These are phyloP conservation scores for Frankliniella fusca DNA, from an alignment of 2,888 invertebrate genomes.

Conservation along the genomic window DNA sequence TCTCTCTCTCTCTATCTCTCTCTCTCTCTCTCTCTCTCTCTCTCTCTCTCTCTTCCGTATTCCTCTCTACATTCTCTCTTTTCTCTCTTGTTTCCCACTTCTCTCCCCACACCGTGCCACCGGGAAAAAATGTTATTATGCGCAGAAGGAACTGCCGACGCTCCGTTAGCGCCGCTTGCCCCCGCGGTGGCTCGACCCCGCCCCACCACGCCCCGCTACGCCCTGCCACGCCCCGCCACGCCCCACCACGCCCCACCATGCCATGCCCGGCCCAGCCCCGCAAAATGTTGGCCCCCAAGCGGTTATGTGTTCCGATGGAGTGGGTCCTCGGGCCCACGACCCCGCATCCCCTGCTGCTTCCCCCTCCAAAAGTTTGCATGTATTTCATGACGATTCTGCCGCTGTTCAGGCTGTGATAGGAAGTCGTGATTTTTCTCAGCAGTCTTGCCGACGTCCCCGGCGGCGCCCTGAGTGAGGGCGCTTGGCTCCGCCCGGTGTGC, in stretches of 20 bases:
- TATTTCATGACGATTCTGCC: slow-evolving; percentile 22
- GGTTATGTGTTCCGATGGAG: slow-evolving; percentile 24
- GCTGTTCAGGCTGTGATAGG: slow-evolving; percentile 21
- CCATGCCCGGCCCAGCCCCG: background rate
- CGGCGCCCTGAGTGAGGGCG: too few species aligned
- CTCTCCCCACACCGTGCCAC: background rate
- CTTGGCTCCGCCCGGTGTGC: too few species aligned
- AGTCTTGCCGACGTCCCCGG: background rate
- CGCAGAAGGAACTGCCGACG: slow-evolving; percentile 21
- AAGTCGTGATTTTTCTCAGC: slow-evolving; percentile 19
- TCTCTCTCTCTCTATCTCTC: background rate
- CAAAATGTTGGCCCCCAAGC: slow-evolving; percentile 24
- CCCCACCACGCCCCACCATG: too few species aligned
- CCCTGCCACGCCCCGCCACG: too few species aligned
- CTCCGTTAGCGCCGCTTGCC: slow-evolving; percentile 4
- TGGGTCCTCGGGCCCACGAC: slow-evolving; percentile 3
- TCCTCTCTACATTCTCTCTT: background rate
- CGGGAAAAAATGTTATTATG: slow-evolving; percentile 21
- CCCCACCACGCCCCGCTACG: background rate
- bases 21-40: background rate
- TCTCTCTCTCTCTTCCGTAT: background rate
- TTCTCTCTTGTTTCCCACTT: background rate
- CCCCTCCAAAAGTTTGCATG: slow-evolving; percentile 8
- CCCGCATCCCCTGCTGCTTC: background rate
- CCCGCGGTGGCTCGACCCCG: background rate